Evolutionary conservation across 2,888 invertebrate species (phyloP).

Genomic region (Melieria picta): DNA sequence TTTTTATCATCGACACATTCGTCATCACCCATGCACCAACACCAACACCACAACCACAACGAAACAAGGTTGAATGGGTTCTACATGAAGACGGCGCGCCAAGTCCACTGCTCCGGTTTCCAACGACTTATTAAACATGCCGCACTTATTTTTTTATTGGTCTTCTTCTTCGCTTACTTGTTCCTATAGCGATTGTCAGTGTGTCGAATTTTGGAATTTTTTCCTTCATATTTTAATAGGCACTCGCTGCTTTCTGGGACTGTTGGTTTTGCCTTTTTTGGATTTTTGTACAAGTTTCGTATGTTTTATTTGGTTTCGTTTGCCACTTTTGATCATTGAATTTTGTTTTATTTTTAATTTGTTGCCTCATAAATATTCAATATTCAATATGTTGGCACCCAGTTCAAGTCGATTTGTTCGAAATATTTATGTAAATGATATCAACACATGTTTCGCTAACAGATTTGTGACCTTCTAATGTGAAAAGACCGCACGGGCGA

Average conservation of each 20-base stretch:
- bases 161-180: not conserved
- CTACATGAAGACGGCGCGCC: too few relatives aligned
- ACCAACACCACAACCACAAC: too few relatives aligned
- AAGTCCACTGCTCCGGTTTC: not conserved
- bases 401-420: constrained; percentile 33
- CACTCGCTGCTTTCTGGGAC: not conserved
- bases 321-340: constrained; percentile 7
- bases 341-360: constrained; percentile 51
- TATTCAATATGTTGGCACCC: constrained; percentile 43
- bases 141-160: not conserved
- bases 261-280: too few relatives aligned
- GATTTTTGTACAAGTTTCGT: too few relatives aligned
- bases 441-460: constrained; percentile 54
- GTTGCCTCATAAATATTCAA: constrained; percentile 43
- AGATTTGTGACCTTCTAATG: constrained; percentile 35
- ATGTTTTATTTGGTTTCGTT: too few relatives aligned
- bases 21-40: not conserved
- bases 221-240: not conserved
- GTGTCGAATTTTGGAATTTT: not conserved
- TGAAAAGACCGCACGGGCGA: too few relatives aligned
- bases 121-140: not conserved
- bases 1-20: not conserved
- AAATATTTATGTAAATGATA: constrained; percentile 49
- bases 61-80: too few relatives aligned
- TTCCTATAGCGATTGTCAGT: too few relatives aligned